Percentiles rank a stretch among this genome's conserved stretches.
Conservation (phyloP, 2,888 invertebrate genomes). For the Eudasyphora cyanicolor region DNA sequence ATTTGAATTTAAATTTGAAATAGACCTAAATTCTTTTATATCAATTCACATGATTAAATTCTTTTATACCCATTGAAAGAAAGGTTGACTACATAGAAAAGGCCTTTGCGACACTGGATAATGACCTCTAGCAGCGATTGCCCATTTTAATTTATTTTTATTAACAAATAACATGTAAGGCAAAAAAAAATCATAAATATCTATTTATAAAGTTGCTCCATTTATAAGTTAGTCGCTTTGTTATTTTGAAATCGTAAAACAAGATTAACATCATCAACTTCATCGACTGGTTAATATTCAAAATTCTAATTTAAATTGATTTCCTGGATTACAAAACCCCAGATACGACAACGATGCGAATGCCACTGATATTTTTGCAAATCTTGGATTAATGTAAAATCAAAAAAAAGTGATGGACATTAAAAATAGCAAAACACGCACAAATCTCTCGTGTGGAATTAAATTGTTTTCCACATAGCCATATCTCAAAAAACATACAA, state of each 20-base stretch:
- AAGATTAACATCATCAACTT: background rate
- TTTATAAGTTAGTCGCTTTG: background rate
- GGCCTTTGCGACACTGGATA: too few relatives aligned
- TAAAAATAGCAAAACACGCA: background rate
- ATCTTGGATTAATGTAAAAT: background rate
- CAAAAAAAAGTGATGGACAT: too few relatives aligned
- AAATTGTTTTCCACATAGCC: too few relatives aligned
- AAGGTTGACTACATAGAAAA: too few relatives aligned
- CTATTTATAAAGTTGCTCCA: background rate
- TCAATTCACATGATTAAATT: too few relatives aligned
- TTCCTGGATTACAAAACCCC: constrained; percentile 3
- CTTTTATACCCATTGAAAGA: too few relatives aligned
- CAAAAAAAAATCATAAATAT: background rate
- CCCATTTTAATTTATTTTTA: too few relatives aligned
- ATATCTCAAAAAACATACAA: too few relatives aligned
- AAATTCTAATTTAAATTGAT: background rate
- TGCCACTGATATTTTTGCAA: background rate
- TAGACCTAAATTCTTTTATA: too few relatives aligned
- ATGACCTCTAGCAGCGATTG: too few relatives aligned
- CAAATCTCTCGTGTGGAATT: background rate
- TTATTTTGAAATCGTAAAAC: background rate
- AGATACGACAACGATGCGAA: background rate
- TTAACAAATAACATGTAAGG: background rate
- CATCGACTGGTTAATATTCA: background rate
- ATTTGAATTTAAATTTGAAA: too few relatives aligned